phyloP scores from a whole-genome alignment of 2,113 vertebrate species.

The Dunckerocampus dactyliophorus region DNA sequence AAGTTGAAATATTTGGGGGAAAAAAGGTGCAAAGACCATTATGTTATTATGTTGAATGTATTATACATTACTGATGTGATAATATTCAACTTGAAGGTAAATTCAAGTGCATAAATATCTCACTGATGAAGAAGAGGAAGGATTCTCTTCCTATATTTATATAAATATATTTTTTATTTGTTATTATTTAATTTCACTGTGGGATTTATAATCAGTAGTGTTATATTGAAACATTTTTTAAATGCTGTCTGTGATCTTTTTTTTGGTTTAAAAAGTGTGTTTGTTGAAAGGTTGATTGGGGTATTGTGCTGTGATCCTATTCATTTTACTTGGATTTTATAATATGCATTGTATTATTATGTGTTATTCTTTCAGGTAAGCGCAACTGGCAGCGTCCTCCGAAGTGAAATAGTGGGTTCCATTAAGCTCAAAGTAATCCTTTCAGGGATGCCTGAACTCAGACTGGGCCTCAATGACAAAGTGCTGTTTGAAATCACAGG shows the following conservation, averaged over 20 bases:
- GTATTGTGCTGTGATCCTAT: background rate
- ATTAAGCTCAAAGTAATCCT: slow-evolving; percentile 87
- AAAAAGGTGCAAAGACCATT: too few relatives aligned
- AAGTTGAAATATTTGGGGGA: too few relatives aligned
- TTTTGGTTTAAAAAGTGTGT: background rate
- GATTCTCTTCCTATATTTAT: too few relatives aligned
- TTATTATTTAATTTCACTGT: background rate
- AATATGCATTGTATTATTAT: background rate
- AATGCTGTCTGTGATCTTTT: background rate
- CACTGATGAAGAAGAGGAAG: too few relatives aligned
- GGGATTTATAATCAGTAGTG: background rate
- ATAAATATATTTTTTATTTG: too few relatives aligned
- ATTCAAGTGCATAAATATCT: too few relatives aligned
- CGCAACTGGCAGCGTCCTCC: slow-evolving; percentile 80
- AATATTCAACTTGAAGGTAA: too few relatives aligned
- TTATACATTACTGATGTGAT: too few relatives aligned
- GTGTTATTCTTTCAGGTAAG: slow-evolving; percentile 72
- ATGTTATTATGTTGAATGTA: too few relatives aligned
- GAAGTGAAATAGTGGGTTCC: slow-evolving; percentile 85
- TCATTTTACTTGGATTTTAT: background rate
- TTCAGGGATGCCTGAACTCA: slow-evolving; percentile 89
- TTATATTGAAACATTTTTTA: background rate
- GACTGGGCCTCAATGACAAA: slow-evolving; percentile 88
- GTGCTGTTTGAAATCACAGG: slow-evolving; percentile 90
- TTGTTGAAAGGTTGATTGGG: background rate